phyloP scores from a whole-genome alignment of 2,888 invertebrate species.

The Ptilodon capucinus region DNA sequence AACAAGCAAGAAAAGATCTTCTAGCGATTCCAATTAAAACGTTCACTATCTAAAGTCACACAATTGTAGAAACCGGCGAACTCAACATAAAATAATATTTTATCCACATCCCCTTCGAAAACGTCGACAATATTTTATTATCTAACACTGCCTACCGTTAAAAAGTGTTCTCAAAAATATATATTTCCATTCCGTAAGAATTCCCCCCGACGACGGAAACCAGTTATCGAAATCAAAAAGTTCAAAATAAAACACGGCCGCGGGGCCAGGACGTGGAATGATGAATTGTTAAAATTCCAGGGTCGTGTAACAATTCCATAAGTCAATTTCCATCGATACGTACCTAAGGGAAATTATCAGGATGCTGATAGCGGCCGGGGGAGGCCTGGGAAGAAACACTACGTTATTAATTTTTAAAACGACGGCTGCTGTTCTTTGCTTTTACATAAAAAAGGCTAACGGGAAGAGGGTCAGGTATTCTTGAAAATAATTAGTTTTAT shows the following conservation, averaged over 20 bases:
- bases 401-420: conserved; percentile 31
- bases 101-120: conserved; percentile 7
- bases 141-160: conserved; percentile 33
- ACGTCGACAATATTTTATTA: conserved; percentile 31
- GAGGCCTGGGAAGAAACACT: conserved; percentile 20
- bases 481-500: too few relatives aligned
- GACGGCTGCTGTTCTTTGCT: conserved; percentile 15
- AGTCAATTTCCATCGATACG: conserved; percentile 57
- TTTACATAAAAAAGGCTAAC: too few relatives aligned
- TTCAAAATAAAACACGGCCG: conserved; percentile 31
- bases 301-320: conserved; percentile 53
- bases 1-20: too few relatives aligned
- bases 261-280: conserved; percentile 35
- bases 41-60: background rate
- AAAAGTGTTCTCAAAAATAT: conserved; percentile 29
- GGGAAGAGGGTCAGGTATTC: too few relatives aligned
- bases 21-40: background rate
- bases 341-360: conserved; percentile 66
- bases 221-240: conserved; percentile 33
- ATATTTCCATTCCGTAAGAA: conserved; percentile 24
- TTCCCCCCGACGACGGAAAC: conserved; percentile 27
- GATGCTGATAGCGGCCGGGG: conserved; percentile 40
- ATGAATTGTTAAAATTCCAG: conserved; percentile 58
- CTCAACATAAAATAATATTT: conserved; percentile 11
- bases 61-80: background rate